Base-by-base conservation (phyloP, 2,113 vertebrate genomes). In the Lophius piscatorius region DNA sequence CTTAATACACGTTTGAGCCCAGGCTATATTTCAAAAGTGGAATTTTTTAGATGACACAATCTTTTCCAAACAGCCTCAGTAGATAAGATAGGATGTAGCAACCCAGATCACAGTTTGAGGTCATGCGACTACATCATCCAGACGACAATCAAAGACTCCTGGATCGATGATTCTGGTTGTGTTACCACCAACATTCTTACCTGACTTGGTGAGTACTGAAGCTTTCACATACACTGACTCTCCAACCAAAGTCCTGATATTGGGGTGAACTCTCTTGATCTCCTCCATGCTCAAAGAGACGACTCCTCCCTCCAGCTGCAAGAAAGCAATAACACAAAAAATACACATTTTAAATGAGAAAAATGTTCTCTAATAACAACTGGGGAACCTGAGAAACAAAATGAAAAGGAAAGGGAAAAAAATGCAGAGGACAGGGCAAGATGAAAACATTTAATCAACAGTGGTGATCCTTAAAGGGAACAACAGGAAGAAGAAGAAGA, bases 161-260 rank as follows among this genome's bases (percentile, higher is more conserved):
- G 29, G 9, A 10, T 31, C 9, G 11, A 10, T 8, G 8, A 31
- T 21, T 17, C 6, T 3, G 14, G n/a, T 18, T 9, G 3, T 46
- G 5, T 20, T 29, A 11, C 9, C 1, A 20, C 18, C 16, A 2
- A 41, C 24, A 4, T 44, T 3, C 6, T 67, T 62, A 92, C 91
- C 91, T 61, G 91, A 29, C 8, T 36, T 64, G 39, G 91, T 92
- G 69, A 92, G 66, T 16, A 92, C 91, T 0, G 91, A 92, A 4
- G 86, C 91, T 49, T 89, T 91, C 52, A 92, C 72, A 3, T 92
- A 92, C 26, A 92, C 41, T 6, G 83, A 88, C 33, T 65, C 59
- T 4, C 89, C 91, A 40, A 89, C 76, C 44, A 92, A 47, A 18
- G 58, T 42, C 12, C 14, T 58, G 40, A 84, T 18, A 54, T 90